Base-by-base conservation (phyloP, 2,888 invertebrate species). In the Agrotis clavis region DNA sequence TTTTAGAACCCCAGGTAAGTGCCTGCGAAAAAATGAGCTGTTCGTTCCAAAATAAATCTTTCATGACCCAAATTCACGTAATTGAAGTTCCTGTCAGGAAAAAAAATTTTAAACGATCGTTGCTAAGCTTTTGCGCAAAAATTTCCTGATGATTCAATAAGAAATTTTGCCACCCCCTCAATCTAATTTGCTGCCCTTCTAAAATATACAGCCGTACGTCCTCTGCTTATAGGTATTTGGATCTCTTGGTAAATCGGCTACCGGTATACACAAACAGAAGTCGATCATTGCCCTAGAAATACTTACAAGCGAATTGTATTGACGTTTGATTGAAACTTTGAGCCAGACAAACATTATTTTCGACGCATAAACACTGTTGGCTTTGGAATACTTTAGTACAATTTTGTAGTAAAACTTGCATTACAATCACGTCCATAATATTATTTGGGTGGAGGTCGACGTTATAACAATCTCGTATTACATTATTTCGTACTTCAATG, bases 401-500 rank as follows among this genome's bases (percentile, higher is more conserved):
- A 63, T 62, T 67, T 74, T 68, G 60, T 73, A 73, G 62, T 62
- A 71, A 69, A 78, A 77, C 71, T 71, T 75, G 68, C 63, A 73
- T 51, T 73, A 64, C 61, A 75, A 63, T 68, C 80, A 80, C 67
- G 74, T 77, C 65, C 67, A 74, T 66, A 74, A 76, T 68, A 69
- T 62, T 71, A 85, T 77, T 69, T 47, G 53, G 84, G 76, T 84
- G 71, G 63, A 80, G 82, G 84, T 78, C 71, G 68, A 41, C 21
- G 19, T 67, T 78, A 50, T 74, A 64, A 74, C 61, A 71, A 30
- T 71, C 64, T 70, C 48, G 53, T 66, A 61, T 59, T 69, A 56
- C 50, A 18, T 67, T 51, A 70, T 78, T 73, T 61, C 65, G 51
- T 73, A 63, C 54, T 56, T 41, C 45, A 74, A 56, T 67, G 51